Evolutionary conservation across 1,140 invertebrate species (phyloP), one percentile per base, ranked within the genome.

Genomic region (Camponotus vicinus): DNA sequence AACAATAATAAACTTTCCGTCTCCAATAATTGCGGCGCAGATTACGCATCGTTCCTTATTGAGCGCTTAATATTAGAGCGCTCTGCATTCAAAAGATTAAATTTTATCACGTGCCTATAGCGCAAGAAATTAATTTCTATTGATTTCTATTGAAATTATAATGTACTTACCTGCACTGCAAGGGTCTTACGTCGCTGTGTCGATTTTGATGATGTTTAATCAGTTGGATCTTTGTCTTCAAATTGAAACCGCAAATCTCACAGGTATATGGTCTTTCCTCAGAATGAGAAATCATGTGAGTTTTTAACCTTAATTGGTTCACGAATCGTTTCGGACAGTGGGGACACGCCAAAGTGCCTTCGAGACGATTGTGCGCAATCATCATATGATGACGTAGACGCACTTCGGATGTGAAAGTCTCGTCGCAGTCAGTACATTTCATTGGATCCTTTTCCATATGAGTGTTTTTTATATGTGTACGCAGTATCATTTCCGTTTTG

Each of bases 191-290:
- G 9, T 95, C 93, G 55, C 95, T 95, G 70, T 95, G 94, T 57
- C 94, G 89, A 34, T 95, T 95, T 27, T 95, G 95, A 82, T 95
- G 94, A 88, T 95, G 94, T 61, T 95, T 95, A 9, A 95, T 93
- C 67, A 95, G 66, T n/a, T 95, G 95, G 61, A 95, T 95, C 57
- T 95, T 95, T 0, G 95, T 95, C n/a, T 95, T 95, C 0, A 95
- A 80, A 88, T 94, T 95, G 59, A 95, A 95, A 0, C 94, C 94
- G 61, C 95, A 95, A 9, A 94, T 90, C 45, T 95, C 94, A 40
- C 95, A 95, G 0, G 92, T 92, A 21, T 92, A 94, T 0, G 95
- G 95, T 3, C 95, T 90, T 37, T 95, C 94, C 37, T 95, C 94
- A 1, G 95, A 95, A 86, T 95, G 95, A 3, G 95, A 94, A 61